Evolutionary conservation across 1,140 invertebrate genomes (phyloP).

Genomic region (Ceratina japonica): DNA sequence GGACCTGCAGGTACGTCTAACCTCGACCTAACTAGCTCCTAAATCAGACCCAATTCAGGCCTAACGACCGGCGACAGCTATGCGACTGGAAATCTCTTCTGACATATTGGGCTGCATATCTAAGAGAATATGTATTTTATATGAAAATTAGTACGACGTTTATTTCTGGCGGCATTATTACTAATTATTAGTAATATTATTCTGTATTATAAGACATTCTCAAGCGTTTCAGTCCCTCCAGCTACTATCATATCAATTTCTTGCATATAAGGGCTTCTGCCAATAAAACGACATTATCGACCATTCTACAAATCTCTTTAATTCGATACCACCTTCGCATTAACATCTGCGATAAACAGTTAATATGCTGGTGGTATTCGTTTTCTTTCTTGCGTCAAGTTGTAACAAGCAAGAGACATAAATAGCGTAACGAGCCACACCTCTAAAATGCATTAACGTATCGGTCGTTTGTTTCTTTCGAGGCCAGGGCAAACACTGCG

Average conservation of each 20-base stretch:
- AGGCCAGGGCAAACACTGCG: not conserved
- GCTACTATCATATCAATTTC: too few species aligned
- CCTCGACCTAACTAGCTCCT: slow-evolving; percentile 16
- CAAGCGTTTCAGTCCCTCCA: too few species aligned
- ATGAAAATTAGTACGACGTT: too few species aligned
- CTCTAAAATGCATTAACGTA: slow-evolving; percentile 21
- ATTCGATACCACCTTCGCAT: too few species aligned
- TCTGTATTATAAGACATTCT: too few species aligned
- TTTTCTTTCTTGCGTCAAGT: not conserved
- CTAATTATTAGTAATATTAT: too few species aligned
- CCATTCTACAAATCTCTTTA: too few species aligned
- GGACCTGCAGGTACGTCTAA: slow-evolving; percentile 9
- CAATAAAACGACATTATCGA: too few species aligned
- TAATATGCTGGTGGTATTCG: not conserved
- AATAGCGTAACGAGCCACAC: slow-evolving; percentile 20
- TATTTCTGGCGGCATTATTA: too few species aligned
- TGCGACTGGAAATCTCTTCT: not conserved
- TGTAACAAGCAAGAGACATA: not conserved
- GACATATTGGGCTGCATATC: not conserved
- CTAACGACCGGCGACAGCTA: slow-evolving; percentile 18
- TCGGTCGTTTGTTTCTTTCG: slow-evolving; percentile 28
- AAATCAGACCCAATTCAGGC: slow-evolving; percentile 26
- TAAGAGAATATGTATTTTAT: too few species aligned
- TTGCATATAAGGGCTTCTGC: too few species aligned
- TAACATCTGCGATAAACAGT: too few species aligned